These are phyloP conservation scores for Panthera leo DNA, from an alignment of 2,113 vertebrate species.

Conservation along the genomic window DNA sequence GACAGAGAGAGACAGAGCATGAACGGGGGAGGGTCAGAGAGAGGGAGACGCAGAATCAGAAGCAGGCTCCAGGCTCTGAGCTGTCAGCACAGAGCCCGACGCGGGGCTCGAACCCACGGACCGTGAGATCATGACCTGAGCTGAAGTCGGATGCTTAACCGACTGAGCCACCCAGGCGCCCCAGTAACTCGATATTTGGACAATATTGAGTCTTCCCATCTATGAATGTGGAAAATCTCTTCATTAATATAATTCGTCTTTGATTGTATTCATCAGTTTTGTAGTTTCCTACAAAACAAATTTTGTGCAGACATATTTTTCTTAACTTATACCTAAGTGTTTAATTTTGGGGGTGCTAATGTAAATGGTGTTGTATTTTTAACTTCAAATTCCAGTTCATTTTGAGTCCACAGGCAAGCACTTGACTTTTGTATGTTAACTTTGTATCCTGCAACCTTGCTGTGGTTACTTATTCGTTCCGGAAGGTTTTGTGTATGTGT, in stretches of 20 bases:
- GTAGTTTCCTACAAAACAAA: neutral
- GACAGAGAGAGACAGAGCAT: too few species aligned
- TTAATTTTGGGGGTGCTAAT: neutral
- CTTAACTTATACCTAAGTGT: neutral
- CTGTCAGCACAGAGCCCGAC: too few species aligned
- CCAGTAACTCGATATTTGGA: neutral
- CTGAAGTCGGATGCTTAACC: accelerated
- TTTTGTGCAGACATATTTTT: neutral
- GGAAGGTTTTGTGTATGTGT: neutral
- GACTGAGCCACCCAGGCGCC: too few species aligned
- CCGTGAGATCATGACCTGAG: too few species aligned
- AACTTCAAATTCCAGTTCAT: neutral
- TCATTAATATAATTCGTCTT: neutral
- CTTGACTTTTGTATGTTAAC: neutral
- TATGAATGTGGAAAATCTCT: neutral
- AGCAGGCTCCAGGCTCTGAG: too few species aligned
- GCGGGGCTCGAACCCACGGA: too few species aligned
- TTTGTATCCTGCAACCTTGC: neutral
- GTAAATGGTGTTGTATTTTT: neutral
- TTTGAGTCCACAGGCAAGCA: neutral
- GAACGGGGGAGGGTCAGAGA: too few species aligned
- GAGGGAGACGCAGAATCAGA: too few species aligned
- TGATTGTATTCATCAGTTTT: neutral
- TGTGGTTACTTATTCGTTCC: neutral
- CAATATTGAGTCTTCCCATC: neutral